phyloP scores from a whole-genome alignment of 2,888 invertebrate genomes.

The Pheosia gnoma region DNA sequence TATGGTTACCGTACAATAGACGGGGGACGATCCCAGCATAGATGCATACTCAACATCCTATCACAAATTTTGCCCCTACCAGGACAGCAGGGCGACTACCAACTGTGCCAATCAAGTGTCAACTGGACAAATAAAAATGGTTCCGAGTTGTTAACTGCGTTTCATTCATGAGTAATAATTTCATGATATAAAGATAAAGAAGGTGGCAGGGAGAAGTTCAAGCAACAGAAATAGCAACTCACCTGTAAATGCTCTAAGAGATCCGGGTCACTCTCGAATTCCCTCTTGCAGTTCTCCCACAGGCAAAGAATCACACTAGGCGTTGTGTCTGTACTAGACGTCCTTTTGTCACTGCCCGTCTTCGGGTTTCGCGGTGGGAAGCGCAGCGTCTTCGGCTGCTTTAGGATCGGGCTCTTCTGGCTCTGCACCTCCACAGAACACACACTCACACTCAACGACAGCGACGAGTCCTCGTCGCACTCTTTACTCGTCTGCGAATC shows the following conservation, averaged over 20 bases:
- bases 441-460: constrained; percentile 74
- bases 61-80: no score
- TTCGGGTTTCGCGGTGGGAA: constrained; percentile 87
- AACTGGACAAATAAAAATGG: no score
- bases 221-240: constrained; percentile 31
- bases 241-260: constrained; percentile 95
- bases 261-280: constrained; percentile 91
- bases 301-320: constrained; percentile 86
- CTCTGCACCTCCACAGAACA: constrained; percentile 69
- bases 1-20: no score
- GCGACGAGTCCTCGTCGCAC: constrained; percentile 76
- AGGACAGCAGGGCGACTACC: no score
- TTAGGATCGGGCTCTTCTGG: constrained; percentile 90
- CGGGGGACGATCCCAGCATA: no score
- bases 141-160: no score
- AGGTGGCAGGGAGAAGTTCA: background rate
- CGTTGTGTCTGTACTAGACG: constrained; percentile 74
- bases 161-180: no score
- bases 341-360: constrained; percentile 62
- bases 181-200: no score
- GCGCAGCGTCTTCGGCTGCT: constrained; percentile 92
- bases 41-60: no score
- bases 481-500: constrained; percentile 78
- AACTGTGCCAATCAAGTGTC: no score
- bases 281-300: constrained; percentile 92